A percentile compares a stretch with the other conserved stretches of the same genome.
Conservation (phyloP, 2,797 vertebrate genomes). For the Pygocentrus nattereri region DNA sequence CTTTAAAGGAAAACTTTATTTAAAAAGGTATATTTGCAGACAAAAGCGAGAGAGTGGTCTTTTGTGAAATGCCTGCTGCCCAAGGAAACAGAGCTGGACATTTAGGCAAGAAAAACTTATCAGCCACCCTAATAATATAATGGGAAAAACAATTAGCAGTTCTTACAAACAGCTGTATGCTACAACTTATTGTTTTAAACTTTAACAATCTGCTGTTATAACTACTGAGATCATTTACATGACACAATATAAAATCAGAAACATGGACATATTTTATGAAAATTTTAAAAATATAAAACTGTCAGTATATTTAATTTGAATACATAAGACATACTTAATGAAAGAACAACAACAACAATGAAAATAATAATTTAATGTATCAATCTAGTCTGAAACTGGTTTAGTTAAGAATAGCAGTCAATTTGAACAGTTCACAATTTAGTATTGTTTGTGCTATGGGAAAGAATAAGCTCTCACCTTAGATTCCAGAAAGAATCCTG, state of each 20-base stretch:
- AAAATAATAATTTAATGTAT: too few relatives aligned
- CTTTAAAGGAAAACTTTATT: neutral
- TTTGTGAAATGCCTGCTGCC: neutral
- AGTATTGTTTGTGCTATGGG: neutral
- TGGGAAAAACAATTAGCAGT: neutral
- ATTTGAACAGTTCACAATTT: neutral
- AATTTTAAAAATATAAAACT: too few relatives aligned
- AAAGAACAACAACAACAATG: too few relatives aligned
- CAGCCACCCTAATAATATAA: neutral
- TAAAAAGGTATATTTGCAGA: neutral
- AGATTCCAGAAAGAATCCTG: conserved; percentile 89
- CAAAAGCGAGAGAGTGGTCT: neutral
- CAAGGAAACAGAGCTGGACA: neutral
- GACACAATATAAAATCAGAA: too few relatives aligned
- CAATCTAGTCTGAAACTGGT: too few relatives aligned
- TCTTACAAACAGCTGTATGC: neutral
- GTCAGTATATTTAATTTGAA: too few relatives aligned
- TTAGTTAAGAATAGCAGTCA: neutral
- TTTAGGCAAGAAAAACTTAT: neutral
- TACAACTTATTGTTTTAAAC: neutral
- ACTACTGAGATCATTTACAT: too few relatives aligned
- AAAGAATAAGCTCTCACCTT: conserved; percentile 83
- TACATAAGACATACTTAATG: too few relatives aligned
- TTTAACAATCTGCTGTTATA: too few relatives aligned
- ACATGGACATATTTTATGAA: too few relatives aligned